These are phyloP conservation scores for Liasis olivaceus DNA, from an alignment of 2,797 vertebrate genomes.

Conservation along the genomic window DNA sequence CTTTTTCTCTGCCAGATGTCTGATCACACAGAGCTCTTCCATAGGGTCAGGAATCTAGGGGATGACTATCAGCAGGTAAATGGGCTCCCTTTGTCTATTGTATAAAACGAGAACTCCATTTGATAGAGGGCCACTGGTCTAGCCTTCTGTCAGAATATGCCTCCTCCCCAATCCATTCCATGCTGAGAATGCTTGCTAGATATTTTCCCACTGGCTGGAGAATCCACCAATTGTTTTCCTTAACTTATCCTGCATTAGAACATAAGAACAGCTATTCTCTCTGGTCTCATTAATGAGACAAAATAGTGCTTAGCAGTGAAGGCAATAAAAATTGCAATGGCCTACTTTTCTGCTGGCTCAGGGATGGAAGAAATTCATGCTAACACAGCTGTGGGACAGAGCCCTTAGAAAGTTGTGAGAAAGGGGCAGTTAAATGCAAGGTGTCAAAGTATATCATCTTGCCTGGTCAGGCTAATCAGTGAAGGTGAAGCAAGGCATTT, in stretches of 20 bases:
- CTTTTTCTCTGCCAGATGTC: no score
- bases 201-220: background rate
- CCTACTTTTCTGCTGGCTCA: background rate
- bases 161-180: background rate
- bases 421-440: background rate
- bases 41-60: no score
- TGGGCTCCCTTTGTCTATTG: no score
- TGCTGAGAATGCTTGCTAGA: background rate
- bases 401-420: background rate
- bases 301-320: background rate
- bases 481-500: background rate
- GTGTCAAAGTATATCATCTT: background rate
- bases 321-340: background rate
- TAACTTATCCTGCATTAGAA: background rate
- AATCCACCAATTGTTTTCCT: background rate
- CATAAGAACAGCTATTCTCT: background rate
- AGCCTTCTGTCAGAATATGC: background rate
- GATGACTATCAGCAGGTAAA: no score
- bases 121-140: background rate
- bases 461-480: background rate
- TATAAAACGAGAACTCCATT: background rate
- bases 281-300: background rate
- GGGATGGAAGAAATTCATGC: background rate
- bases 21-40: no score
- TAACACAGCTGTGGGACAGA: background rate